Evolutionary conservation across 2,113 vertebrate species (phyloP).

Genomic region (Pyxicephalus adspersus): DNA sequence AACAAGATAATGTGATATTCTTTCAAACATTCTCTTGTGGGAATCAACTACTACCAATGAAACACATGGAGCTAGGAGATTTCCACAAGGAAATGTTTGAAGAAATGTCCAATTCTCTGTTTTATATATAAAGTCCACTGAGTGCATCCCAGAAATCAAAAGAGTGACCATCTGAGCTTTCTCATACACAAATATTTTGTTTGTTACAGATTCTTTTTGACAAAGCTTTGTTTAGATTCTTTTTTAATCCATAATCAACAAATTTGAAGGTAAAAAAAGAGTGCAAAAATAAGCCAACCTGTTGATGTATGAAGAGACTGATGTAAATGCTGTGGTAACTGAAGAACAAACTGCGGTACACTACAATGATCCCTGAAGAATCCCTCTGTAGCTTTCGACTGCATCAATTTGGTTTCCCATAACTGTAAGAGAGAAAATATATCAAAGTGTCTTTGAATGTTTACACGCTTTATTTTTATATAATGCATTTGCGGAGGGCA

Average conservation of each 20-base stretch:
- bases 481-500: too few relatives aligned
- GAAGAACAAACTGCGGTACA: constrained; percentile 78
- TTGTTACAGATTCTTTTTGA: too few relatives aligned
- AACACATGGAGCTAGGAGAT: too few relatives aligned
- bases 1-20: too few relatives aligned
- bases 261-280: neutral
- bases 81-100: too few relatives aligned
- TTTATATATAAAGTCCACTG: too few relatives aligned
- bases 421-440: constrained; percentile 70
- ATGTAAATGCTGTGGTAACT: constrained; percentile 76
- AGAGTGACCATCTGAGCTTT: neutral
- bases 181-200: too few relatives aligned
- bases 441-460: neutral
- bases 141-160: neutral
- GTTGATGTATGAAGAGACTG: constrained; percentile 72
- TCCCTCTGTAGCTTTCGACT: constrained; percentile 92
- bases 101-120: too few relatives aligned
- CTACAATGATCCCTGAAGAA: constrained; percentile 76
- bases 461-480: too few relatives aligned
- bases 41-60: too few relatives aligned
- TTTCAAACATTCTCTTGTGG: too few relatives aligned
- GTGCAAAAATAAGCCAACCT: constrained; percentile 67
- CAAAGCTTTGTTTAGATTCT: too few relatives aligned
- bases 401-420: constrained; percentile 92
- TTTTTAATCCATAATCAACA: neutral